Conservation (phyloP, 2,888 invertebrate species). For the Sarcophaga carnaria region DNA sequence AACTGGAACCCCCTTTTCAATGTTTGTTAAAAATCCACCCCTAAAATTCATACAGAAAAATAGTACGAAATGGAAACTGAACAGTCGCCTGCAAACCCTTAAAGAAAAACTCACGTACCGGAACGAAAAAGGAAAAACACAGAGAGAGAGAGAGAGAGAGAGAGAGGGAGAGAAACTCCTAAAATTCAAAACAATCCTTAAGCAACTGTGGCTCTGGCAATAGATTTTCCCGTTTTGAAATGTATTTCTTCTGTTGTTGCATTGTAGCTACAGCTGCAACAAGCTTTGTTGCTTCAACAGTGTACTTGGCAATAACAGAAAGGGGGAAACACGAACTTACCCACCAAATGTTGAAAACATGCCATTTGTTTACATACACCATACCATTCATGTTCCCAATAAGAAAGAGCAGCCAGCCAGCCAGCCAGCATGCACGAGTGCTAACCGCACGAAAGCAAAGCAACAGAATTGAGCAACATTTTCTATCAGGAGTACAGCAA, state of each 20-base stretch:
- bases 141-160: background rate
- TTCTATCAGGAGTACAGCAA: slow-evolving; percentile 59
- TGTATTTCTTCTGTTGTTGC: background rate
- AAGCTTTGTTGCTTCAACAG: background rate
- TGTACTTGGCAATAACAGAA: background rate
- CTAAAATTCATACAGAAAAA: slow-evolving; percentile 12
- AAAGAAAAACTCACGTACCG: background rate
- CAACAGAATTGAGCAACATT: slow-evolving; percentile 70
- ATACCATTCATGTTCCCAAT: too few relatives aligned
- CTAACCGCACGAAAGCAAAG: slow-evolving; percentile 51
- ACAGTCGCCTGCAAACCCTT: background rate
- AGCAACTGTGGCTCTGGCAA: slow-evolving; percentile 8
- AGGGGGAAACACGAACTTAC: too few relatives aligned
- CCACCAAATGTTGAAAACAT: too few relatives aligned
- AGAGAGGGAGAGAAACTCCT: background rate
- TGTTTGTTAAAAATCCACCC: slow-evolving; percentile 45
- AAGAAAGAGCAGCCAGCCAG: background rate
- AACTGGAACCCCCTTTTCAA: slow-evolving; percentile 23
- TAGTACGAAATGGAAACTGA: background rate
- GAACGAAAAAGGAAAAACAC: background rate
- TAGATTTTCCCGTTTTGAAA: background rate
- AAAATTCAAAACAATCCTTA: slow-evolving; percentile 1
- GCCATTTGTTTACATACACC: too few relatives aligned
- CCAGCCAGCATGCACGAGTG: slow-evolving; percentile 4
- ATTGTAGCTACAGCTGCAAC: slow-evolving; percentile 14